Conservation (phyloP, 2,113 vertebrate genomes). For the Phyllostomus discolor region DNA sequence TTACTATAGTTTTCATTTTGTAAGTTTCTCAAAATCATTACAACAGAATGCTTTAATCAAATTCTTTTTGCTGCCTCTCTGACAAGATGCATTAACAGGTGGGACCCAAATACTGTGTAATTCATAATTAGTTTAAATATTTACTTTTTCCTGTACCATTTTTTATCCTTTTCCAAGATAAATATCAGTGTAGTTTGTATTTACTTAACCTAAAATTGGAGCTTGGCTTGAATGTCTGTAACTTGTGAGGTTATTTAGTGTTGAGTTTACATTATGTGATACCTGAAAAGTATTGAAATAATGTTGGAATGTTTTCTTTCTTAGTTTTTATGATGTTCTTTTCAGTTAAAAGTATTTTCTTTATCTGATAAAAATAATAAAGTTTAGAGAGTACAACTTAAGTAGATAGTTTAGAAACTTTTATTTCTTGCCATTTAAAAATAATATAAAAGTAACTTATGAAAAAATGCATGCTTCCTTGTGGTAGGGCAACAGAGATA, state of each 20-base stretch:
- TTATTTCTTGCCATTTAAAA: slow-evolving; percentile 14
- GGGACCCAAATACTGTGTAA: background rate
- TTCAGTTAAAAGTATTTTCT: background rate
- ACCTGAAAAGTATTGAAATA: background rate
- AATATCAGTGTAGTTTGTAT: slow-evolving; percentile 1
- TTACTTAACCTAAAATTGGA: slow-evolving; percentile 4
- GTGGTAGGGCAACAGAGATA: background rate
- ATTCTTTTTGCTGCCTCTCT: background rate
- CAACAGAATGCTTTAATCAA: background rate
- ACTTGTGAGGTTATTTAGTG: background rate
- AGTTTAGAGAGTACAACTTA: background rate
- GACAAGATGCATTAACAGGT: background rate
- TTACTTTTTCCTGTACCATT: background rate
- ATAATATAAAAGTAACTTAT: background rate
- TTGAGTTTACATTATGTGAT: background rate
- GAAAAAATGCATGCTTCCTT: background rate
- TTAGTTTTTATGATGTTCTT: background rate
- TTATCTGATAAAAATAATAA: slow-evolving; percentile 17
- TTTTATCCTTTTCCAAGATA: background rate
- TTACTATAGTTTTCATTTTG: background rate
- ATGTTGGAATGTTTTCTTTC: background rate
- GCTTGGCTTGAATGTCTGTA: background rate
- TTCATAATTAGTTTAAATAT: slow-evolving; percentile 2
- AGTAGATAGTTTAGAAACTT: slow-evolving; percentile 1
- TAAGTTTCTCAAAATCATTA: background rate